A percentile compares a stretch with the other conserved stretches of the same genome.
These are phyloP conservation scores for Mesitornis unicolor DNA, from an alignment of 2,113 vertebrate species.

Conservation along the genomic window DNA sequence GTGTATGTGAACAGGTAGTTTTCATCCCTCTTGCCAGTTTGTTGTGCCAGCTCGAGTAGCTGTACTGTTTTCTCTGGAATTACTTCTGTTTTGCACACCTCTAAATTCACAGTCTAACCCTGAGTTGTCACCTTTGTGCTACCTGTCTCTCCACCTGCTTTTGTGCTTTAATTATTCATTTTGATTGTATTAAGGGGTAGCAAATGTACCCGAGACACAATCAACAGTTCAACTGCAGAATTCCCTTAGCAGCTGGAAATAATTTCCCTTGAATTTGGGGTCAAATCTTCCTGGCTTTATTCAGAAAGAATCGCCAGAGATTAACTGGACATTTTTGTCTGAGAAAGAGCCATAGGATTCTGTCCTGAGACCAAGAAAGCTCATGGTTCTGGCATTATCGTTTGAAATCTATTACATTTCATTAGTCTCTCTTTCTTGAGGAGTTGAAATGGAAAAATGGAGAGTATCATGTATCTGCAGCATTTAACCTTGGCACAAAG, in stretches of 20 bases:
- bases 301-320: not conserved
- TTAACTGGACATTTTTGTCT: not conserved
- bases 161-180: constrained; percentile 1
- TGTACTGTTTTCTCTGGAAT: not conserved
- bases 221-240: not conserved
- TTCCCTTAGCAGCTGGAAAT: not conserved
- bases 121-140: not conserved
- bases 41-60: not conserved
- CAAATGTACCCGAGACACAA: not conserved
- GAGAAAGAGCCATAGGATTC: not conserved
- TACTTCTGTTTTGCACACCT: not conserved
- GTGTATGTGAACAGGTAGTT: not conserved
- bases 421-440: not conserved
- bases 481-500: not conserved
- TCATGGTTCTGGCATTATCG: not conserved
- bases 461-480: not conserved
- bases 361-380: not conserved
- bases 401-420: not conserved
- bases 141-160: not conserved
- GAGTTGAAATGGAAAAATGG: not conserved
- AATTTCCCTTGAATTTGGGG: not conserved
- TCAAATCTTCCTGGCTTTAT: not conserved
- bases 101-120: not conserved
- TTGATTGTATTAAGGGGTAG: not conserved
- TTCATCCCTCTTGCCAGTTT: not conserved